Evolutionary conservation across 2,888 invertebrate genomes (phyloP), one percentile per base, ranked within the genome.

Genomic region (Thumatha senex): DNA sequence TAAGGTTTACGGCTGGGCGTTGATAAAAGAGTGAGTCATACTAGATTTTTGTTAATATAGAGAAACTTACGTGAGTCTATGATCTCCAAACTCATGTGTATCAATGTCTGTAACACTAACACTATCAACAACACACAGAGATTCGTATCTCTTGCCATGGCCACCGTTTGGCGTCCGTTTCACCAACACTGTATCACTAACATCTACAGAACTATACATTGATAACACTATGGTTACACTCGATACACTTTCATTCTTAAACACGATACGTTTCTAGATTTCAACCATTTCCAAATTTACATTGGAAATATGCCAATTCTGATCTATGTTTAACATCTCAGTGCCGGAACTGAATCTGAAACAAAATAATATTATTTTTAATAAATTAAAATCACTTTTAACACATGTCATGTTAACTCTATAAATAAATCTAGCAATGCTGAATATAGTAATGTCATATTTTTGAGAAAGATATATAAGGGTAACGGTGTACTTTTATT

Each of bases 61-160:
- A n/a, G n/a, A n/a, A n/a, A 86, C 89, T 89, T 58, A 90, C 89
- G 82, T 58, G 86, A 76, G 66, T 89, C 89, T 57, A 87, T 76
- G 33, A 86, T 86, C 72, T 89, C 89, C 67, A 82, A 70, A 45
- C 89, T 89, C 24, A 67, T 76, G 35, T 74, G 57, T 64, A 89
- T 79, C 65, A 86, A 55, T 48, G 72, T 73, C 61, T 72, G 73
- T 35, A 85, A 51, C 72, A 85, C 76, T 34, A 79, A 31, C 58
- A 79, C 55, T 49, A 72, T 61, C 73, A 84, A 70, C 53, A 82
- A 49, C 58, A 76, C 74, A 61, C 78, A 74, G 61, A 84, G 67
- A 72, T 80, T 76, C 59, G 59, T 67, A 72, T 80, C 78, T 53
- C 61, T 72, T 54, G 77, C 81, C 86, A 86, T 87, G 63, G 64